Base-by-base conservation (phyloP, 2,888 invertebrate genomes). In the Rhyacophila evoluta region DNA sequence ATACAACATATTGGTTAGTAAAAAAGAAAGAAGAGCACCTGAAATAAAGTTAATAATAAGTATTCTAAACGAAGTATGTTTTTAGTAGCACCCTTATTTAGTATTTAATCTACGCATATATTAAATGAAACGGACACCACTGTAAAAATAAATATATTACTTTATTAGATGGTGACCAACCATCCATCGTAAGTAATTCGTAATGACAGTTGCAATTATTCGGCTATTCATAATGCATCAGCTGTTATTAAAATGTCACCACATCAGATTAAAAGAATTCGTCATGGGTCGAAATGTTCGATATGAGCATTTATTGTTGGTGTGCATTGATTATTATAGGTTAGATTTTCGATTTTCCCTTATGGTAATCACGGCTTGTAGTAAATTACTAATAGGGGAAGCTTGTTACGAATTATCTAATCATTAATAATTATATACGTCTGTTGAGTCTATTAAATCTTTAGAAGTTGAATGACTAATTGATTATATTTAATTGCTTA, bases 151-250 rank as follows among this genome's bases (percentile, higher is more conserved):
- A 2, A 33, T 33, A 4, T 33, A 33, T 33, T 33, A 33, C 6
- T 33, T 33, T 33, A 6, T 33, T 33, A 33, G 6, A 19, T 55
- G 55, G 55, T 55, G 19, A 55, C 55, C 55, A 55, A 25, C 55
- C 55, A 55, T 55, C 25, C 55, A 25, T 55, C 12, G 25, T 55
- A 10, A 55, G 19, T 41, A 55, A 55, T 55, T 15, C 55, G 19
- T 55, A 5, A 1, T 55, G 55, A 55, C 55, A 55, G 25, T 19
- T 12, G 55, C 55, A 55, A 55, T 55, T 55, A 25, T 55, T 19
- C 19, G 19, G 55, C 55, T 19, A 55, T 55, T 25, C 55, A 55
- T 55, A 55, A 55, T 55, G 55, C 55, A 55, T 55, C 55, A 55
- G 19, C 55, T 55, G 10, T 25, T 55, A 55, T 55, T 25, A 19